These are phyloP conservation scores for Perca fluviatilis DNA, from an alignment of 2,113 vertebrate species.

Conservation along the genomic window DNA sequence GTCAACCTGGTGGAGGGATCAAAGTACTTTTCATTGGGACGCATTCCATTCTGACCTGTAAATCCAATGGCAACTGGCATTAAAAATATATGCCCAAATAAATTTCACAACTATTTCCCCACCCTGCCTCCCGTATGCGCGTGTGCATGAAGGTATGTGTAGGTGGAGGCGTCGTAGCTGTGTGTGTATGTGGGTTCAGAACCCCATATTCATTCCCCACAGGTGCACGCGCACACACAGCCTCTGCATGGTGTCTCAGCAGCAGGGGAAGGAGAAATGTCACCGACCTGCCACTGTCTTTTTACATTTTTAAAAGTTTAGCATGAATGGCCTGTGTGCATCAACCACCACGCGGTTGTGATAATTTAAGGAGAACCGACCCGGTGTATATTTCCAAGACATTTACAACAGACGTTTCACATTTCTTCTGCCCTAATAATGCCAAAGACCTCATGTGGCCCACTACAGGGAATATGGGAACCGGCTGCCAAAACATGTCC, in stretches of 20 bases:
- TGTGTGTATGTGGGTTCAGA: background rate
- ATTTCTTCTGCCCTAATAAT: slow-evolving; percentile 74
- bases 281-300: slow-evolving; percentile 51
- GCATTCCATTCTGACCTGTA: slow-evolving; percentile 82
- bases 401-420: slow-evolving; percentile 75
- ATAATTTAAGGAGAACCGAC: slow-evolving; percentile 55
- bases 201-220: slow-evolving; percentile 46
- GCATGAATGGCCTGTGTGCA: slow-evolving; percentile 36
- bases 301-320: slow-evolving; percentile 56
- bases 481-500: slow-evolving; percentile 64
- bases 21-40: slow-evolving; percentile 81
- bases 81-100: slow-evolving; percentile 83
- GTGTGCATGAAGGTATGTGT: slow-evolving; percentile 3
- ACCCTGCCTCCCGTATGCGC: slow-evolving; percentile 22
- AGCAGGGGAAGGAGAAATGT: slow-evolving; percentile 51
- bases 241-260: slow-evolving; percentile 24
- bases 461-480: slow-evolving; percentile 30
- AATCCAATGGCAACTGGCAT: slow-evolving; percentile 80
- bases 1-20: slow-evolving; percentile 75
- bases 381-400: slow-evolving; percentile 73
- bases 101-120: slow-evolving; percentile 77
- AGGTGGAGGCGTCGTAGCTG: background rate
- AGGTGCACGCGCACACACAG: slow-evolving; percentile 58
- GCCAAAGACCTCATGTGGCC: slow-evolving; percentile 68
- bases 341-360: slow-evolving; percentile 37